Base-by-base conservation (phyloP, 2,113 vertebrate genomes). In the Cepphus grylle region DNA sequence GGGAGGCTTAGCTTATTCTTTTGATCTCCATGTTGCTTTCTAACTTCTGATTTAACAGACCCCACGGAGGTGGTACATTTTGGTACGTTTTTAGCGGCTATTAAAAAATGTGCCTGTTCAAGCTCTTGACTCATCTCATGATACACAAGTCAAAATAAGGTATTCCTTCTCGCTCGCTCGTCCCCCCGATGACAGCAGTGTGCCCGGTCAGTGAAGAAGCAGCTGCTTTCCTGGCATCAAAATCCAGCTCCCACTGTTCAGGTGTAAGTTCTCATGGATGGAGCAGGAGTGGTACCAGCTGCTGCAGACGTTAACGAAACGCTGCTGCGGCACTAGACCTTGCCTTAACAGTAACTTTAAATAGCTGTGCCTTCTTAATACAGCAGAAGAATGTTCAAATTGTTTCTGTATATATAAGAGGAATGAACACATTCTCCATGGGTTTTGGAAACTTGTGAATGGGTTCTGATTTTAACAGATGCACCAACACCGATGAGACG, bases 141-240 rank as follows among this genome's bases (percentile, higher is more conserved):
- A 32, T 11, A 38, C 1, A 0, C 3, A 12, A 7, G 9, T 26
- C 43, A 76, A 42, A 77, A 50, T 6, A 36, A 14, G 59, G 6
- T 5, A 11, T 2, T 5, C 8, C 11, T 76, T 50, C 34, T 78
- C n/a, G 29, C 55, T 56, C 15, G 0, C 47, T 38, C 32, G 14
- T 5, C 4, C 32, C 30, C 21, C 19, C 34, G 8, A 16, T 0
- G 20, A 36, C 36, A 45, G 63, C 2, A 50, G 38, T 2, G 8
- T 5, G 6, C 42, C 84, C 50, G 34, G 6, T 20, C 2, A 1
- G 11, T 23, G 43, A 25, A 38, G 38, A 58, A 47, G 49, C 55
- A 69, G 26, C 30, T 34, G 26, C 8, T n/a, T 50, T 72, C 74
- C 81, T 2, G 55, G 11, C 62, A 69, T 11, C 63, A 30, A 6